Evolutionary conservation across 1,140 invertebrate genomes (phyloP), one percentile per base, ranked within the genome.

Genomic region (Sipha flava): DNA sequence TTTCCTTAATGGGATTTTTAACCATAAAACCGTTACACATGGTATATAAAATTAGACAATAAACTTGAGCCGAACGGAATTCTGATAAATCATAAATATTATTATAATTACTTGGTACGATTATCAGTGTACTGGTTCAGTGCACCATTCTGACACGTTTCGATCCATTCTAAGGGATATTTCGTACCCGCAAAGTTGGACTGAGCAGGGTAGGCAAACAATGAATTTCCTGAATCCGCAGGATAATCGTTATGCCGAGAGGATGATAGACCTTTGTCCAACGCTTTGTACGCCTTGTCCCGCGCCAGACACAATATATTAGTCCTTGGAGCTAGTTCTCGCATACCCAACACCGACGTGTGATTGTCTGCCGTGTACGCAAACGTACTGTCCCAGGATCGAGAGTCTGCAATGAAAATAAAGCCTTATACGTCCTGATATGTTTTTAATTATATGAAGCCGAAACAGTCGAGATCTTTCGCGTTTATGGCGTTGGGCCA

Each of bases 171-270:
- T 16, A 97, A 84, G 0, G 94, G 93, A 86, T 95, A 95, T 85
- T 97, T 98, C 52, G 88, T 88, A 12, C 97, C 97, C 84, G 92
- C 95, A 84, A 97, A 98, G 86, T 98, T 99, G 83, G 94, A 96
- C 85, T 98, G 94, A 0, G 94, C 96, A 1, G 96, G 93, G 85
- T 93, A 96, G 1, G 90, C 94, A 83, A 98, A 91, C 23, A 98
- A 87, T 16, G 91, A 91, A 83, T 91, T 90, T 9, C 82, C 62
- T 82, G 82, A 80, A 82, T 52, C 57, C 3, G 16, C 37, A 9
- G 64, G 26, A 62, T 3, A 0, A 34, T 12, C 16, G 43, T 59
- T 37, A 37, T 21, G 23, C 12, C 3, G 1, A 18, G 70, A 49
- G 73, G 9, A n/a, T 18, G 18, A 54, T 18, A 70, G 59, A 70